Conservation (phyloP, 2,888 invertebrate genomes). For the Stramonita haemastoma region DNA sequence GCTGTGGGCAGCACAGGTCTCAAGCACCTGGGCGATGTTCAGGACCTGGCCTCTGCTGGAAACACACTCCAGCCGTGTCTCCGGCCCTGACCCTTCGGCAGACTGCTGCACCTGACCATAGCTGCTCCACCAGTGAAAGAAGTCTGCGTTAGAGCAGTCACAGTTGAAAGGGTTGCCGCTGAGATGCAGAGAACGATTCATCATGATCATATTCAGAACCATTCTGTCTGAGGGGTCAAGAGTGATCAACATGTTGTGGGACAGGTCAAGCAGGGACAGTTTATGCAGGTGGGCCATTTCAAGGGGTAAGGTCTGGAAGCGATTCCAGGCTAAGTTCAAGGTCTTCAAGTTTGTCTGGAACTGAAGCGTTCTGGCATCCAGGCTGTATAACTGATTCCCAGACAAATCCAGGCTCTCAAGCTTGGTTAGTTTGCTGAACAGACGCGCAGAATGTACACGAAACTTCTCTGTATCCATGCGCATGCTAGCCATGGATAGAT, state of each 20-base stretch:
- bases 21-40: background rate
- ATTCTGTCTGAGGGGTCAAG: background rate
- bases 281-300: background rate
- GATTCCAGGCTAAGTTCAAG: background rate
- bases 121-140: background rate
- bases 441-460: too few species aligned
- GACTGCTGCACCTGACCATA: too few species aligned
- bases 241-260: conserved; percentile 1
- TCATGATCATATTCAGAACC: background rate
- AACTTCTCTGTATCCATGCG: background rate
- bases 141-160: background rate
- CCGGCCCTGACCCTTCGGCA: background rate
- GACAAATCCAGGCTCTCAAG: conserved; percentile 6
- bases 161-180: background rate
- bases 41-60: background rate
- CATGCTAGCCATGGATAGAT: conserved; percentile 6
- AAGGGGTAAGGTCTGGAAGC: background rate
- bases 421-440: background rate
- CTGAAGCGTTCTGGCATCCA: background rate
- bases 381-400: background rate
- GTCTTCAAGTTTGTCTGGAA: background rate
- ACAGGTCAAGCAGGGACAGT: background rate
- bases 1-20: background rate
- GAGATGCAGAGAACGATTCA: background rate
- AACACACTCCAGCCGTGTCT: background rate